These are phyloP conservation scores for Chrysaora quinquecirrha DNA, from an alignment of 30 jellyfish, hydroid and myxozoan genomes.

Conservation along the genomic window DNA sequence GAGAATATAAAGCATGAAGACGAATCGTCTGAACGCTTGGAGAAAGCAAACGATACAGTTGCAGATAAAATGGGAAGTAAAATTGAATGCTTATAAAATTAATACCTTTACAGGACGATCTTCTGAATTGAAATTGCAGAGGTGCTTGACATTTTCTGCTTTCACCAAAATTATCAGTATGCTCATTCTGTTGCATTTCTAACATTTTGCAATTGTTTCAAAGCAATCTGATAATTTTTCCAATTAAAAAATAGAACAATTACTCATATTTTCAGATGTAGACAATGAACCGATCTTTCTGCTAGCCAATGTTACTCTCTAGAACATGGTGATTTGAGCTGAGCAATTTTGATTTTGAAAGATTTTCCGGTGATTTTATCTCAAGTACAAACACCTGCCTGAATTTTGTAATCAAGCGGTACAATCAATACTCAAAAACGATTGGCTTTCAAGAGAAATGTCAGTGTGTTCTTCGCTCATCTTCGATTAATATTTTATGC, in stretches of 20 bases:
- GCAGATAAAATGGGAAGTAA: too few species aligned
- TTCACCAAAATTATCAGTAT: conserved; percentile 11
- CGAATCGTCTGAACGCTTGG: too few species aligned
- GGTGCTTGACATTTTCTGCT: conserved; percentile 44
- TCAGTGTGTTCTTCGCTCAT: conserved; percentile 10
- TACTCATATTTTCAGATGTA: too few species aligned
- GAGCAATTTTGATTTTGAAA: too few species aligned
- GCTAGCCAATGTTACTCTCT: too few species aligned
- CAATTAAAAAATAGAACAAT: too few species aligned
- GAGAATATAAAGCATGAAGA: too few species aligned
- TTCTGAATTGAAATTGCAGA: conserved; percentile 53
- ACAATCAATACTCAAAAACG: conserved; percentile 7
- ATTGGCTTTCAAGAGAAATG: conserved; percentile 65
- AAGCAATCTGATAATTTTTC: too few species aligned
- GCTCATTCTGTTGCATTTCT: conserved; percentile 52
- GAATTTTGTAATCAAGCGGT: conserved; percentile 27
- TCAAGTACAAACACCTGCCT: conserved; percentile 55
- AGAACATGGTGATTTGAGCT: too few species aligned
- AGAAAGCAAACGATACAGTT: too few species aligned
- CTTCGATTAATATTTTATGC: conserved; percentile 31
- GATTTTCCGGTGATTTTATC: too few species aligned
- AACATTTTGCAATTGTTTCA: conserved; percentile 31
- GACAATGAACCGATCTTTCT: too few species aligned
- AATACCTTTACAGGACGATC: conserved; percentile 15
- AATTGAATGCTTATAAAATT: background rate